These are phyloP conservation scores for Matsumurasca onukii DNA, from an alignment of 1,140 invertebrate genomes.

Conservation along the genomic window DNA sequence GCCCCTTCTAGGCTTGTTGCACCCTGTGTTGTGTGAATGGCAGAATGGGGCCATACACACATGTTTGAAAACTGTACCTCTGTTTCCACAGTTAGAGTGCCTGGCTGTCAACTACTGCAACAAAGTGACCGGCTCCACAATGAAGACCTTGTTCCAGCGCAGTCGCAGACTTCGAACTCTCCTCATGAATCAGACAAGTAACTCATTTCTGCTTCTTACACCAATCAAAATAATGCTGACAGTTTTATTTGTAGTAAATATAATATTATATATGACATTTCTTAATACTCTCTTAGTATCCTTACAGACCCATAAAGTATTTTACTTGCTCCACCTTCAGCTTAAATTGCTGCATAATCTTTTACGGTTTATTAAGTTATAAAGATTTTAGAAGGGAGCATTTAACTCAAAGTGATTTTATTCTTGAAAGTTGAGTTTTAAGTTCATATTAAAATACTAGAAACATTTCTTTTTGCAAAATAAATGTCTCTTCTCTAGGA, in stretches of 20 bases:
- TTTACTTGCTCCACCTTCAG: no score
- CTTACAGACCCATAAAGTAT: no score
- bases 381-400: no score
- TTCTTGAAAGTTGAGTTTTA: no score
- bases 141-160: constrained; percentile 92
- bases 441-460: no score
- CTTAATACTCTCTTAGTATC: no score
- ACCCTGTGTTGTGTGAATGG: background rate
- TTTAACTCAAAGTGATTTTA: no score
- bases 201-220: constrained; percentile 44
- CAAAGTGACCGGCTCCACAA: constrained; percentile 94
- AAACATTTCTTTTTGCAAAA: no score
- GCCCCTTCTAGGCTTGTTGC: background rate
- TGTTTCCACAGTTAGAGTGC: constrained; percentile 89
- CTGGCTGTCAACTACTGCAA: constrained; percentile 95
- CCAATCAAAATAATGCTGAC: background rate
- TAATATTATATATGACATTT: constrained; percentile 16
- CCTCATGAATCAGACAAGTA: constrained; percentile 95
- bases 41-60: background rate
- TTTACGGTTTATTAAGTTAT: no score
- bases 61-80: background rate
- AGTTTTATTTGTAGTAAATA: background rate
- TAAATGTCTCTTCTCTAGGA: no score
- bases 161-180: constrained; percentile 91
- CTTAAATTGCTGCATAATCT: no score